Evolutionary conservation across 2,888 invertebrate species (phyloP).

Genomic region (Nomada goodeniana): DNA sequence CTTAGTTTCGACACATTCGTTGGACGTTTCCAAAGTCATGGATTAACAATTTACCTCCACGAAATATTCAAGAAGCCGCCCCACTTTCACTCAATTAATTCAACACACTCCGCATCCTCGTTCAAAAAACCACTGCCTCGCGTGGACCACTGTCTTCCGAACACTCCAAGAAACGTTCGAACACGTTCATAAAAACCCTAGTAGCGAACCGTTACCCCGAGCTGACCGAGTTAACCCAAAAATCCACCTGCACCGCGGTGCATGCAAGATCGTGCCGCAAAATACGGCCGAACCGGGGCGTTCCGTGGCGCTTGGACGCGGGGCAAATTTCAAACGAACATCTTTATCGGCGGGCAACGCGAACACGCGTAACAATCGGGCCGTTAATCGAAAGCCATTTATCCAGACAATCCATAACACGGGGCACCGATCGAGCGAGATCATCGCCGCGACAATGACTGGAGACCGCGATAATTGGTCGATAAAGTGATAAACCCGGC

Average conservation of each 20-base stretch:
- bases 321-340: not conserved
- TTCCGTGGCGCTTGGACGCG: not conserved
- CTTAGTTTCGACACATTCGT: too few relatives aligned
- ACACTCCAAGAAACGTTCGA: not conserved
- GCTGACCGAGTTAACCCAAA: not conserved
- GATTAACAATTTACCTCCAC: too few relatives aligned
- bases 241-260: not conserved
- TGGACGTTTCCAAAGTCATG: too few relatives aligned
- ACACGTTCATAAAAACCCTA: not conserved
- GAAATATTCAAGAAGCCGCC: too few relatives aligned
- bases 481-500: conserved; percentile 61
- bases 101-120: too few relatives aligned
- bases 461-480: conserved; percentile 50
- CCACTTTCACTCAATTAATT: too few relatives aligned
- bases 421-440: conserved; percentile 2
- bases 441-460: conserved; percentile 37
- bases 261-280: not conserved
- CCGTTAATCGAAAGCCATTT: conserved; percentile 31
- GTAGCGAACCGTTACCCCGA: too few relatives aligned
- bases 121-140: too few relatives aligned
- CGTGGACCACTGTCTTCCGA: too few relatives aligned
- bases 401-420: conserved; percentile 22
- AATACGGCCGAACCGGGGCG: not conserved
- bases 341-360: conserved; percentile 16
- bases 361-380: conserved; percentile 24